Evolutionary conservation across 2,113 vertebrate genomes (phyloP), one percentile per base, ranked within the genome.

Genomic region (Corvus hawaiiensis): DNA sequence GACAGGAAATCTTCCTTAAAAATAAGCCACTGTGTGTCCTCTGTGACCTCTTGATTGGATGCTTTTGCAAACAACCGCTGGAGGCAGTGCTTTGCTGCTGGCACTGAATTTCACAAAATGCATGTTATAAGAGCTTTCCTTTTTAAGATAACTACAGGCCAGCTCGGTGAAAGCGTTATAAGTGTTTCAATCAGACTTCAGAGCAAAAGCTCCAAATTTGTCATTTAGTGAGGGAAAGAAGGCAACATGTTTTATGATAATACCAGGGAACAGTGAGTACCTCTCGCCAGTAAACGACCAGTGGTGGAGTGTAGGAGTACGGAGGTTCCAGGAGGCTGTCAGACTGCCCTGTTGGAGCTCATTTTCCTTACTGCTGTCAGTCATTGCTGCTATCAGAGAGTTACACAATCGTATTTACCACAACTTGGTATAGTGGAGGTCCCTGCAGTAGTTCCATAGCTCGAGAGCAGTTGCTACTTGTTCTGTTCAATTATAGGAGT

Each of bases 381-480:
- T 62, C 32, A 24, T n/a, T 48, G 37, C 46, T 73, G 23, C 37
- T 80, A 2, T 58, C 63, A 71, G 48, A 66, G 61, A 19, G 13
- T 43, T 48, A 54, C 32, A 55, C 4, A 13, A 30, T 20, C 23
- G 5, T 32, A 35, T 52, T 95, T 77, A 39, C 35, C 63, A 39
- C 44, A 18, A 0, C 9, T 78, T 1, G 0, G 6, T 52, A 6
- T 4, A 48, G 19, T 6, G 7, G 35, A 49, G 35, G 39, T 67
- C 28, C 17, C 79, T 88, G 56, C 43, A 30, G 61, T 37, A 67
- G 32, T 85, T 78, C 26, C 15, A 19, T 28, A 62, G n/a, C 17
- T 71, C 17, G 39, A 39, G 10, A 83, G 9, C 54, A 46, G 35
- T n/a, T 75, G 13, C 43, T 83, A 3, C 20, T 59, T 72, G 7